A percentile compares a stretch with the other conserved stretches of the same genome.
Evolutionary conservation across 2,888 invertebrate genomes (phyloP).

Genomic region (Apamea monoglypha): DNA sequence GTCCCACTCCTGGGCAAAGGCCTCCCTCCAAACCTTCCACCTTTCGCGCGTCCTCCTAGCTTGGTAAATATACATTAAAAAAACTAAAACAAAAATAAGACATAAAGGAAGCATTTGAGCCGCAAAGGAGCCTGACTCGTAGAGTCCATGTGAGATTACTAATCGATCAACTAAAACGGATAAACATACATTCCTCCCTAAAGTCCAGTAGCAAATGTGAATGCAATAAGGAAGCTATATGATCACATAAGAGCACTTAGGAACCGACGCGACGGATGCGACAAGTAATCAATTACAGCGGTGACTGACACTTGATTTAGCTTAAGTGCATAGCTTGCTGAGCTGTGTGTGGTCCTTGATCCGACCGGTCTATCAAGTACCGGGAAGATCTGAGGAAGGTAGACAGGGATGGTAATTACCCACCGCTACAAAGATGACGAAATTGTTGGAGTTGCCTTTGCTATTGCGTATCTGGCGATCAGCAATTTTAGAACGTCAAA

Average conservation of each 20-base stretch:
- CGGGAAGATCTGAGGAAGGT: not conserved
- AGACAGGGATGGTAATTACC: constrained; percentile 13
- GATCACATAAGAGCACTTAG: constrained; percentile 30
- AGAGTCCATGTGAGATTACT: not conserved
- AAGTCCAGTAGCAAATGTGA: constrained; percentile 21
- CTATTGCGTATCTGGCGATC: no score
- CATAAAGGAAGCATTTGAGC: not conserved
- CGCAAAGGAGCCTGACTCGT: not conserved
- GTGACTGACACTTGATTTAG: constrained; percentile 41
- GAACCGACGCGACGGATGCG: constrained; percentile 29
- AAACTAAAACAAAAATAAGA: not conserved
- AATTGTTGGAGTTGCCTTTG: not conserved
- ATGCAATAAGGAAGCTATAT: constrained; percentile 47
- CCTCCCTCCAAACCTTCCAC: not conserved
- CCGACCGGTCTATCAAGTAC: constrained; percentile 29
- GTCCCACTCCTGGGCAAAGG: not conserved
- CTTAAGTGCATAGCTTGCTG: constrained; percentile 28
- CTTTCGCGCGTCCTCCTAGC: not conserved
- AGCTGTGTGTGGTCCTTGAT: constrained; percentile 46
- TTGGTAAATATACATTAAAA: not conserved
- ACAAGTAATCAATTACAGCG: constrained; percentile 50
- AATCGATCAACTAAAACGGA: constrained; percentile 1
- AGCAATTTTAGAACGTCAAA: not conserved
- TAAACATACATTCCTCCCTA: not conserved
- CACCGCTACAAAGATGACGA: not conserved